Percentiles rank a stretch among this genome's conserved stretches.
phyloP scores from a whole-genome alignment of 2,888 invertebrate species.

The Dimorphilus gyrociliatus region DNA sequence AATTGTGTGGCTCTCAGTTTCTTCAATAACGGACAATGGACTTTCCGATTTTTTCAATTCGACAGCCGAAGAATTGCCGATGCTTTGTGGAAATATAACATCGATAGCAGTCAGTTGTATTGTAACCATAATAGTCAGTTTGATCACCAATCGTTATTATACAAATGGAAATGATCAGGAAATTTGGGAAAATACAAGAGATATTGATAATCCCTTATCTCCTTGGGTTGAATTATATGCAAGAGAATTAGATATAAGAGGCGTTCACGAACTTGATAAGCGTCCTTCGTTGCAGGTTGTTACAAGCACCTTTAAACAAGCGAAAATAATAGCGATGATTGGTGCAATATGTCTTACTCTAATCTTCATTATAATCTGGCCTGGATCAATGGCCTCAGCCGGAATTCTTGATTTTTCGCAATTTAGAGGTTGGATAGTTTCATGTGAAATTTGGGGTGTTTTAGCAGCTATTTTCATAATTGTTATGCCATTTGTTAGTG shows the following conservation, averaged over 20 bases:
- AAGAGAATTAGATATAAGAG: constrained; percentile 22
- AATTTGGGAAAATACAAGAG: constrained; percentile 36
- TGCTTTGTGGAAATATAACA: constrained; percentile 33
- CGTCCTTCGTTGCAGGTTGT: constrained; percentile 24
- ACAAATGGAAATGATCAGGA: constrained; percentile 11
- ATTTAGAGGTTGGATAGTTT: constrained; percentile 24
- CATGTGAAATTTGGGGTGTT: constrained; percentile 21
- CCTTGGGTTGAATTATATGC: constrained; percentile 37
- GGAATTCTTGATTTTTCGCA: constrained; percentile 14
- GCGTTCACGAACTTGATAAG: constrained; percentile 20
- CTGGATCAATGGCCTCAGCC: constrained; percentile 16
- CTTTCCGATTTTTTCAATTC: constrained; percentile 19
- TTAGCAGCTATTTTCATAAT: constrained; percentile 26
- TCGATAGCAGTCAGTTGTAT: constrained; percentile 27
- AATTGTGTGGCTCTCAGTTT: constrained; percentile 27
- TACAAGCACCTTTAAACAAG: constrained; percentile 15
- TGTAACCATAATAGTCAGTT: constrained; percentile 21
- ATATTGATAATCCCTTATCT: constrained; percentile 36
- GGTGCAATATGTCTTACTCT: constrained; percentile 15
- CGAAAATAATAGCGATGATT: constrained; percentile 15
- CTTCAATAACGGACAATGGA: constrained; percentile 26
- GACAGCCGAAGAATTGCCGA: constrained; percentile 28
- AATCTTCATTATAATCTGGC: constrained; percentile 25
- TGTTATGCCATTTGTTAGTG: constrained; percentile 20
- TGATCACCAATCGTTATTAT: constrained; percentile 12